Evolutionary conservation across 2,113 vertebrate genomes (phyloP).

Genomic region (Cervus canadensis): DNA sequence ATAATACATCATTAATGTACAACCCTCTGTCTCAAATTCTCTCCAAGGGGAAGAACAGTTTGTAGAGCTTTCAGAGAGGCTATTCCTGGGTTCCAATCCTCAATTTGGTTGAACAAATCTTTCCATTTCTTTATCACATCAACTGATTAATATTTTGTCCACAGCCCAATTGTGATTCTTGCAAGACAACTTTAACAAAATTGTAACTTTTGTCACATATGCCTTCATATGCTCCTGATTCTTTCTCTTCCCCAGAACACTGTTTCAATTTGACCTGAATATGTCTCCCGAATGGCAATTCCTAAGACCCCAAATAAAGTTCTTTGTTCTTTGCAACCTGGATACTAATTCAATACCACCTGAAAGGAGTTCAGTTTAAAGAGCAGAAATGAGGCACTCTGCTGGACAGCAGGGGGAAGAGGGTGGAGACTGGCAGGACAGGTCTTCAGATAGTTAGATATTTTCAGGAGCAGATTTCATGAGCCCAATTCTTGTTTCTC

Average conservation of each 20-base stretch:
- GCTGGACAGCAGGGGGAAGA: background rate
- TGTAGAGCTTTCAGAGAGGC: background rate
- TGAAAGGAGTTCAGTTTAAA: background rate
- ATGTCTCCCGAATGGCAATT: background rate
- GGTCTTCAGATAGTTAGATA: background rate
- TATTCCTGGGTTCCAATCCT: background rate
- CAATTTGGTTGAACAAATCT: background rate
- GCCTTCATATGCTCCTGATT: background rate
- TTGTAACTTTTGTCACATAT: background rate
- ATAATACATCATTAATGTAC: background rate
- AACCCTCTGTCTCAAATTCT: background rate
- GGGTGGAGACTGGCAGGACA: background rate
- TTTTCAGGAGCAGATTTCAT: background rate
- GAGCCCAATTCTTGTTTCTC: background rate
- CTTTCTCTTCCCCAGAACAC: background rate
- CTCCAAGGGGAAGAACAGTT: background rate
- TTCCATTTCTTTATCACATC: background rate
- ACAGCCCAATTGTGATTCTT: background rate
- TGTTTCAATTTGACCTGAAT: background rate
- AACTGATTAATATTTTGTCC: background rate
- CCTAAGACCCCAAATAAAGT: background rate
- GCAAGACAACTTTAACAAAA: background rate
- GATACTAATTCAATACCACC: background rate
- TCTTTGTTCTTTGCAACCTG: background rate
- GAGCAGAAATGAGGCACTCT: background rate